Evolutionary conservation across 2,888 invertebrate species (phyloP).

Genomic region (Allophyes oxyacanthae): DNA sequence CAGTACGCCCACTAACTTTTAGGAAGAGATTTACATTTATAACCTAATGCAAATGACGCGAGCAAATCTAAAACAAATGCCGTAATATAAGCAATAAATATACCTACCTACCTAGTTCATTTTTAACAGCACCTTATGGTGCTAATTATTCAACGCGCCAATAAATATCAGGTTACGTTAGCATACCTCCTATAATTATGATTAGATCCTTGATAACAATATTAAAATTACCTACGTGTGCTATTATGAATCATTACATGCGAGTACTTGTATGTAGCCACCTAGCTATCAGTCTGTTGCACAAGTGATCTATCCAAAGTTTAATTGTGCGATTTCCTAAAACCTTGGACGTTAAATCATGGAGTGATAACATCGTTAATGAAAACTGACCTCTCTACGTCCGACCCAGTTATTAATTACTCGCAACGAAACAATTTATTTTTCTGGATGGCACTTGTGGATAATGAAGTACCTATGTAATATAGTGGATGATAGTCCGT

Average conservation of each 20-base stretch:
- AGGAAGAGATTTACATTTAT: constrained; percentile 9
- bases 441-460: constrained; percentile 8
- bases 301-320: constrained; percentile 53
- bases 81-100: not conserved
- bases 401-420: constrained; percentile 79
- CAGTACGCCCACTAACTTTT: constrained; percentile 16
- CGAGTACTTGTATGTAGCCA: constrained; percentile 22
- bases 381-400: constrained; percentile 83
- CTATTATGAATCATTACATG: constrained; percentile 46
- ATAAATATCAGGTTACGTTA: constrained; percentile 55
- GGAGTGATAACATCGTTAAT: constrained; percentile 80
- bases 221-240: constrained; percentile 50
- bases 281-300: constrained; percentile 45
- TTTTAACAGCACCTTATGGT: constrained; percentile 28
- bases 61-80: constrained; percentile 13
- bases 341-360: constrained; percentile 79
- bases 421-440: constrained; percentile 49
- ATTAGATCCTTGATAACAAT: constrained; percentile 59
- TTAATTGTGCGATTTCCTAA: constrained; percentile 67
- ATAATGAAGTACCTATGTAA: not conserved
- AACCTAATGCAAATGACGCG: constrained; percentile 25
- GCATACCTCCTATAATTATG: constrained; percentile 56
- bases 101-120: constrained; percentile 7
- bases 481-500: not conserved
- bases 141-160: constrained; percentile 53